phyloP scores from a whole-genome alignment of 2,113 vertebrate genomes.

The Cepphus grylle region DNA sequence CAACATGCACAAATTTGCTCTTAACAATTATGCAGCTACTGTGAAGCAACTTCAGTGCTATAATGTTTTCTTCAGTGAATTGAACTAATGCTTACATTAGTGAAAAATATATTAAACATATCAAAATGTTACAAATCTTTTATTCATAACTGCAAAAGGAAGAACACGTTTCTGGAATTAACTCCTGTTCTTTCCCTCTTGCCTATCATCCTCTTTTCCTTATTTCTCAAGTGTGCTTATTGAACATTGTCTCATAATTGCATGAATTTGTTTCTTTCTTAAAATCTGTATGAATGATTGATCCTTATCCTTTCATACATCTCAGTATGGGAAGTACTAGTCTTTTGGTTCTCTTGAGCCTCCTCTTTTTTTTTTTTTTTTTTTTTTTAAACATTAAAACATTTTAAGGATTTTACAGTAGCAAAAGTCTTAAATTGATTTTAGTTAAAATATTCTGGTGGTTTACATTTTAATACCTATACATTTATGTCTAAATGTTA shows the following conservation, averaged over 20 bases:
- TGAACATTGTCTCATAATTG: background rate
- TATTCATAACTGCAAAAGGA: background rate
- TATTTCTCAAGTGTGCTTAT: background rate
- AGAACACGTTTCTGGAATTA: background rate
- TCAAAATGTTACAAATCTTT: background rate
- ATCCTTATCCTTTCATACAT: background rate
- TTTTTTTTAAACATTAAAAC: background rate
- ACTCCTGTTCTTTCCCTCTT: background rate
- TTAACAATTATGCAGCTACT: background rate
- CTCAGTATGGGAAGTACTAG: background rate
- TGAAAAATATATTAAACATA: background rate
- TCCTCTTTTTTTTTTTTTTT: too few species aligned
- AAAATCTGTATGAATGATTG: background rate
- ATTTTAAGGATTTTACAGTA: background rate
- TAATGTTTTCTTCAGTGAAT: background rate
- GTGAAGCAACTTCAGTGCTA: background rate
- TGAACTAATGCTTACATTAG: background rate
- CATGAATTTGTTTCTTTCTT: background rate
- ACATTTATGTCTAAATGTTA: background rate
- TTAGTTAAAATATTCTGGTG: background rate
- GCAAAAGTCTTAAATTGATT: background rate
- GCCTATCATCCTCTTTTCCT: background rate
- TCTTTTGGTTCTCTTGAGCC: background rate
- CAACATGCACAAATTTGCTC: background rate
- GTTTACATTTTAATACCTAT: background rate